Percentiles rank a stretch among this genome's conserved stretches.
These are phyloP conservation scores for Sterrhoptilus dennistouni DNA, from an alignment of 2,113 vertebrate species.

Conservation along the genomic window DNA sequence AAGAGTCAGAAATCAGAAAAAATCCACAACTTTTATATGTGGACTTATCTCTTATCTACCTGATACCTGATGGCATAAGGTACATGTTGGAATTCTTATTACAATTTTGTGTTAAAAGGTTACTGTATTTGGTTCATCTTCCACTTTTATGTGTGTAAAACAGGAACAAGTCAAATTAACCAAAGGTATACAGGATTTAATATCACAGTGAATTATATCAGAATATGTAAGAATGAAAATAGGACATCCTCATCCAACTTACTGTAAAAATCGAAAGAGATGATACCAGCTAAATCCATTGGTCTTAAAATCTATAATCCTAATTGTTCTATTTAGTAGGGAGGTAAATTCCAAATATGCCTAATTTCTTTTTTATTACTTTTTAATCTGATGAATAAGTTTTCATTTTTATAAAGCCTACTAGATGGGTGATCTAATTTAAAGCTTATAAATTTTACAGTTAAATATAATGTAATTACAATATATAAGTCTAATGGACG, in stretches of 20 bases:
- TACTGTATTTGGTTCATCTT: not conserved
- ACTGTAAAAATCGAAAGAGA: not conserved
- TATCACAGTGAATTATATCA: not conserved
- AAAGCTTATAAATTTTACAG: constrained; percentile 71
- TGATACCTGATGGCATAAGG: fast-evolving
- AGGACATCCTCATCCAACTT: not conserved
- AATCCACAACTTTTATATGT: not conserved
- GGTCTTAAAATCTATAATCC: not conserved
- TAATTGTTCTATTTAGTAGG: not conserved
- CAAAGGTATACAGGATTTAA: not conserved
- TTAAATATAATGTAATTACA: constrained; percentile 65
- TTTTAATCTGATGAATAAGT: constrained; percentile 66
- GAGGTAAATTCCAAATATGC: constrained; percentile 6
- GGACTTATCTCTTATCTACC: too few relatives aligned
- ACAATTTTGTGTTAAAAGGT: not conserved
- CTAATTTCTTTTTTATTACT: constrained; percentile 58
- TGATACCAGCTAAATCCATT: not conserved
- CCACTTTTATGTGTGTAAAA: not conserved
- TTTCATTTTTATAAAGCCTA: constrained; percentile 65
- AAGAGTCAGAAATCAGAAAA: not conserved
- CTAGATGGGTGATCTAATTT: constrained; percentile 70
- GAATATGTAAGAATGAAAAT: not conserved
- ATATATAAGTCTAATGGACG: constrained; percentile 55
- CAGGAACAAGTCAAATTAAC: not conserved
- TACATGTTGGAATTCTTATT: not conserved